Conservation (phyloP, 2,113 vertebrate genomes). For the Corythoichthys haematopterus region DNA sequence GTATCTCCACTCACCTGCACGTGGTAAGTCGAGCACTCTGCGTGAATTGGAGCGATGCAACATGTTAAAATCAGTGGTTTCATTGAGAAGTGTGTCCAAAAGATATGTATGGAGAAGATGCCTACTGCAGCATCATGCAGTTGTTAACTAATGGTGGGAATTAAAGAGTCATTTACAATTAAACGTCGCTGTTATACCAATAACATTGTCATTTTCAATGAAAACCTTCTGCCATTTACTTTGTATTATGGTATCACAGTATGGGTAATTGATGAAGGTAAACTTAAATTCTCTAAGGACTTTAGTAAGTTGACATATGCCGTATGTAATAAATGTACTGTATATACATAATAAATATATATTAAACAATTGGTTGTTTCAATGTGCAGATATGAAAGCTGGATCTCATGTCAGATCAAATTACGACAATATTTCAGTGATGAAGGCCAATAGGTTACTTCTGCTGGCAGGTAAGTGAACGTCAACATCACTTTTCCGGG, state of each 20-base stretch:
- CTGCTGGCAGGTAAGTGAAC: conserved; percentile 3
- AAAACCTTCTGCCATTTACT: background rate
- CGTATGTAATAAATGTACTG: no score
- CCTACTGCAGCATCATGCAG: background rate
- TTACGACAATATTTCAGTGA: background rate
- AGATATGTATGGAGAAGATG: background rate
- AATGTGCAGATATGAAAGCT: background rate
- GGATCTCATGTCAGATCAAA: background rate
- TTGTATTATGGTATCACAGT: no score
- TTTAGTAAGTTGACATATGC: background rate
- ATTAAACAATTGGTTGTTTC: background rate
- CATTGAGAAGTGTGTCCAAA: background rate
- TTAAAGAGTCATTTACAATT: background rate
- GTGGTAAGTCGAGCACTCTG: background rate
- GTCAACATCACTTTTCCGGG: background rate
- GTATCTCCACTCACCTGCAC: background rate
- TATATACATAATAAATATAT: no score
- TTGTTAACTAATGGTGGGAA: background rate
- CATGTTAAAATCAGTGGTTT: background rate
- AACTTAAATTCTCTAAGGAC: background rate
- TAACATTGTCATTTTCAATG: background rate
- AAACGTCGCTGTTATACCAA: background rate
- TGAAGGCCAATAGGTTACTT: background rate
- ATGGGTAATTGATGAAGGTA: background rate
- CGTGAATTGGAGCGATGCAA: background rate